Evolutionary conservation across 2,113 vertebrate species (phyloP), one percentile per base, ranked within the genome.

Genomic region (Microtus pennsylvanicus): DNA sequence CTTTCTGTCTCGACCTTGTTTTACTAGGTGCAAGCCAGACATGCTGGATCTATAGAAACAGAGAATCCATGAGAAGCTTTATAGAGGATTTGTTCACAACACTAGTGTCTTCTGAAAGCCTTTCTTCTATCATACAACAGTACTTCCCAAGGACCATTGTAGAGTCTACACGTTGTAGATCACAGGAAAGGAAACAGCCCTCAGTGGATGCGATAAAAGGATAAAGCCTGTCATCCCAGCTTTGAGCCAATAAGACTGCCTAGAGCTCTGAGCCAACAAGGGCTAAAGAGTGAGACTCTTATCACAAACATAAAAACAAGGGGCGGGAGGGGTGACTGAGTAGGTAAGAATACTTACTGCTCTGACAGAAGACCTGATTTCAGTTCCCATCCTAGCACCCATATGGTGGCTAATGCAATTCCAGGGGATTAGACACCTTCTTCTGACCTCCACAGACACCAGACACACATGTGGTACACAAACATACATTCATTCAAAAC

Each of bases 21-120:
- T 99, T 80, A 99, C 99, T 93, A 99, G 98, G 94, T 99, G 99
- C 74, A 99, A 98, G n/a, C 99, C 99, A 63, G 99, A 99, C 99
- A 99, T 99, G 90, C 99, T 99, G 67, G 99, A 99, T 98, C 99
- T 99, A 96, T 30, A 89, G 55, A 95, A 95, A 77, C 0, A 95
- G 72, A 58, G 87, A 96, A 96, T 78, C 24, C 38, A 52, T 28
- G 24, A 77, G 47, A 90, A 52, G 85, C 45, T 89, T 61, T 12
- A 58, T 22, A 26, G 5, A 65, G 55, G n/a, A 92, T 89, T 94
- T 94, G 55, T 78, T 95, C 77, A 95, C 8, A 83, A 63, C n/a
- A 67, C 75, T 30, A 38, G 7, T n/a, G 38, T 90, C 42, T 70
- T 75, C 42, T 70, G 16, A 76, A 95, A 52, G 94, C 12, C 42